Evolutionary conservation across 2,113 vertebrate genomes (phyloP), one percentile per base, ranked within the genome.

Genomic region (Lycocorax pyrrhopterus): DNA sequence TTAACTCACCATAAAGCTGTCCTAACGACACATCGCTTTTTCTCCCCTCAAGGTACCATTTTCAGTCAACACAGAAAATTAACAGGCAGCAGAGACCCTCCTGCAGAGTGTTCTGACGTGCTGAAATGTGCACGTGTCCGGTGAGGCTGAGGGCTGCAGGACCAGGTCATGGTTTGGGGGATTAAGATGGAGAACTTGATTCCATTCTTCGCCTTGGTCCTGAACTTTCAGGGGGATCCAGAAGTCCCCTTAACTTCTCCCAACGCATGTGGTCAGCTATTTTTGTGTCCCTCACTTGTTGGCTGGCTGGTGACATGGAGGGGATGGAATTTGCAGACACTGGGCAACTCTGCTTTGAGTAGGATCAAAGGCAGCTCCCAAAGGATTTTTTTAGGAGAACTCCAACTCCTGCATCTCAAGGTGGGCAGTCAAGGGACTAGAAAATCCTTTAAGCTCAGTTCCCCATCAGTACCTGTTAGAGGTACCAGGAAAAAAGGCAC

Each of bases 381-480:
- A 78, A 69, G 47, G 43, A 47, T 64, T 27, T 2, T 12, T 73
- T 73, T 21, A 75, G 18, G 67, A 92, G 25, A 87, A 52, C 46
- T 81, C 63, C 21, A 60, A 13, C 51, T 55, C 39, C 59, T 59
- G 22, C 17, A 32, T 13, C 22, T 74, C 56, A 44, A 81, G 29
- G 21, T 37, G 44, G 39, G 47, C 93, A 67, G n/a, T 7, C 19
- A 49, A 74, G 39, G 33, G 39, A 32, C 4, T 5, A 69, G 76
- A 71, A 92, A 74, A 59, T 6, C 20, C 52, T 51, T 81, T 33
- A 55, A 23, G 17, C 20, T 60, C 68, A 29, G 17, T 11, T 67
- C 13, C 15, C 41, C 39, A 33, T 8, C 9, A 7, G 16, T 7
- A 62, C 1, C 1, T 10, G 0, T 14, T 4, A 37, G n/a, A 81